Conservation (phyloP, 2,797 vertebrate species). For the Pseudotriccus pelzelni region DNA sequence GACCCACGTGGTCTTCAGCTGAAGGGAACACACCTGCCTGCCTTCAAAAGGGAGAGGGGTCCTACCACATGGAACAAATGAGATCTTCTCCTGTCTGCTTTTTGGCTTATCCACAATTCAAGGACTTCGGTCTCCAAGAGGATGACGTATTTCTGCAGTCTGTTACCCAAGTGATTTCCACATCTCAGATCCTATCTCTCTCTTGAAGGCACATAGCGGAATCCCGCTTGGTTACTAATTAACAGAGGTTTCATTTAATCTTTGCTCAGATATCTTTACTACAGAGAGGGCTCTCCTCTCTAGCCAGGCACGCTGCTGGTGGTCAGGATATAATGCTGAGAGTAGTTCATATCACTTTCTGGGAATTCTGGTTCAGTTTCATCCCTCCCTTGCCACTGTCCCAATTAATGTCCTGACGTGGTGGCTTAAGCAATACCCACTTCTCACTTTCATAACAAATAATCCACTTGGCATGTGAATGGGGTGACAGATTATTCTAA, state of each 20-base stretch:
- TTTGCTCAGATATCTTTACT: background rate
- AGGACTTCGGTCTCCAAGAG: background rate
- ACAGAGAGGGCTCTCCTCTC: background rate
- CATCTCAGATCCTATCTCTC: background rate
- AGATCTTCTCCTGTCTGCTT: background rate
- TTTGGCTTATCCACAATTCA: background rate
- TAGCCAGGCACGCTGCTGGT: background rate
- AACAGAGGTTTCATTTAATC: background rate
- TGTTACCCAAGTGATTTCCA: background rate
- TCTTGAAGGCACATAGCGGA: background rate
- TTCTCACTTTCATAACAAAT: background rate
- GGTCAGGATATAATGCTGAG: background rate
- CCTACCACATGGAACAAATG: background rate
- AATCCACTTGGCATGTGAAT: background rate
- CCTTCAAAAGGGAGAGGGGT: conserved; percentile 2
- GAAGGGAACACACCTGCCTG: background rate
- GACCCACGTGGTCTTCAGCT: rapidly evolving
- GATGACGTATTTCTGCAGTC: background rate
- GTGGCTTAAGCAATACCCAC: background rate
- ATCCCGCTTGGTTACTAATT: background rate
- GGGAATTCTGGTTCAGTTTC: background rate
- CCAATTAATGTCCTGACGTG: background rate
- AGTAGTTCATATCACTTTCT: background rate
- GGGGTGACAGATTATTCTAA: background rate
- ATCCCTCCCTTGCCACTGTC: background rate